Evolutionary conservation across 2,113 vertebrate species (phyloP).

Genomic region (Bettongia penicillata): DNA sequence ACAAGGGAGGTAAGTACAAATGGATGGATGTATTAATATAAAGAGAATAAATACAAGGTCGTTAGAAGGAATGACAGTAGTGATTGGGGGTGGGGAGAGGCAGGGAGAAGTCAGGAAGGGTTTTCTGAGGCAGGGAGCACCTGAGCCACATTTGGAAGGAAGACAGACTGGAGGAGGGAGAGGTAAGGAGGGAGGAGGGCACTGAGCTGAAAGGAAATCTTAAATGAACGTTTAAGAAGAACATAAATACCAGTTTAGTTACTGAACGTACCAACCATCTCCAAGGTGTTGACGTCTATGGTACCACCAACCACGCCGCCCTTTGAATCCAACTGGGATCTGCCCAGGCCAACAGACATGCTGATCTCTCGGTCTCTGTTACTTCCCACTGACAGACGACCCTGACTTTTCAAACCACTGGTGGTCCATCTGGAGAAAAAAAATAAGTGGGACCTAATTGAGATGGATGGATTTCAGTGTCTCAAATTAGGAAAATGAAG

Average conservation of each 20-base stretch:
- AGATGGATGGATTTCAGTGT: not conserved
- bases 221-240: not conserved
- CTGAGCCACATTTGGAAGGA: not conserved
- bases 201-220: not conserved
- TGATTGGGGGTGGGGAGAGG: no score
- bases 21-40: not conserved
- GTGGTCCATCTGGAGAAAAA: conserved; percentile 93
- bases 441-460: not conserved
- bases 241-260: not conserved
- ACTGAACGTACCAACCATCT: conserved; percentile 97
- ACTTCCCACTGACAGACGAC: conserved; percentile 96
- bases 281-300: conserved; percentile 97
- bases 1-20: not conserved
- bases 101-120: not conserved
- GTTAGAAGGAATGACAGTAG: not conserved
- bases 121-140: not conserved
- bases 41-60: not conserved
- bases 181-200: not conserved
- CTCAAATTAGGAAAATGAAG: conserved; percentile 23
- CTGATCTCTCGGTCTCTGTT: conserved; percentile 97
- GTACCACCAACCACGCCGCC: conserved; percentile 99
- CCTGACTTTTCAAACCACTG: conserved; percentile 98
- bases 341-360: conserved; percentile 97
- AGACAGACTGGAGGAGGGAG: not conserved
- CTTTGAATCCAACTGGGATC: conserved; percentile 97